These are phyloP conservation scores for Hypotaenidia okinawae DNA, from an alignment of 2,797 vertebrate species.

Conservation along the genomic window DNA sequence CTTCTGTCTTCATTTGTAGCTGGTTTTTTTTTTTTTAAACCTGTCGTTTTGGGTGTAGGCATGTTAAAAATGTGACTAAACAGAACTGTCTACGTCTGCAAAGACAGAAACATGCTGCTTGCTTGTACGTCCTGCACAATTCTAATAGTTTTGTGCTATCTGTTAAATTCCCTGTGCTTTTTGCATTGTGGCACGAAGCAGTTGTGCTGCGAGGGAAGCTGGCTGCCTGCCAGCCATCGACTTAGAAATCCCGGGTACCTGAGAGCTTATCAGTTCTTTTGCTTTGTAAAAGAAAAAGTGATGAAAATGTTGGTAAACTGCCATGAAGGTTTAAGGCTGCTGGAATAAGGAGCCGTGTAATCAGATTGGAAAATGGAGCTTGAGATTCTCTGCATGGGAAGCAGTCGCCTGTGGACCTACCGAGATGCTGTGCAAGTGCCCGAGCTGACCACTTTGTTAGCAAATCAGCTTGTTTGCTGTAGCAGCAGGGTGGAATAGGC, in stretches of 20 bases:
- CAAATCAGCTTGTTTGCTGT: slow-evolving; percentile 80
- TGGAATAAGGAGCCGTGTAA: slow-evolving; percentile 85
- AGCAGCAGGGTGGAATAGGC: slow-evolving; percentile 78
- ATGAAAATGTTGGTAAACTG: slow-evolving; percentile 86
- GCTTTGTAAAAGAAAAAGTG: slow-evolving; percentile 86
- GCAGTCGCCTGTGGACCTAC: slow-evolving; percentile 79
- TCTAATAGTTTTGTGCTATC: slow-evolving; percentile 76
- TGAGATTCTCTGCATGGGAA: slow-evolving; percentile 78
- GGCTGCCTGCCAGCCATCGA: slow-evolving; percentile 88
- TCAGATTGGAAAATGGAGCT: slow-evolving; percentile 86
- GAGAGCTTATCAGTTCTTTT: slow-evolving; percentile 87
- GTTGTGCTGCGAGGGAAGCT: slow-evolving; percentile 84
- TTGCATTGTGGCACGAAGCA: slow-evolving; percentile 79
- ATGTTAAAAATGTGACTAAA: slow-evolving; percentile 61
- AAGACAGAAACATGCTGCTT: slow-evolving; percentile 70
- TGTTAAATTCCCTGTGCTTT: slow-evolving; percentile 83
- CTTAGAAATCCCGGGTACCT: slow-evolving; percentile 86
- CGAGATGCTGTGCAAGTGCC: slow-evolving; percentile 79
- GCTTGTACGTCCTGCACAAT: slow-evolving; percentile 69
- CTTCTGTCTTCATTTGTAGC: slow-evolving; percentile 59
- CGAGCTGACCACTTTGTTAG: slow-evolving; percentile 84
- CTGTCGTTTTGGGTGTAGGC: slow-evolving; percentile 13
- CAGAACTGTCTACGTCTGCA: slow-evolving; percentile 59
- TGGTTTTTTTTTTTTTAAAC: background rate
- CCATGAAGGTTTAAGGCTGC: slow-evolving; percentile 89